Base-by-base conservation (phyloP, 1,140 invertebrate species). In the Nasonia vitripennis region DNA sequence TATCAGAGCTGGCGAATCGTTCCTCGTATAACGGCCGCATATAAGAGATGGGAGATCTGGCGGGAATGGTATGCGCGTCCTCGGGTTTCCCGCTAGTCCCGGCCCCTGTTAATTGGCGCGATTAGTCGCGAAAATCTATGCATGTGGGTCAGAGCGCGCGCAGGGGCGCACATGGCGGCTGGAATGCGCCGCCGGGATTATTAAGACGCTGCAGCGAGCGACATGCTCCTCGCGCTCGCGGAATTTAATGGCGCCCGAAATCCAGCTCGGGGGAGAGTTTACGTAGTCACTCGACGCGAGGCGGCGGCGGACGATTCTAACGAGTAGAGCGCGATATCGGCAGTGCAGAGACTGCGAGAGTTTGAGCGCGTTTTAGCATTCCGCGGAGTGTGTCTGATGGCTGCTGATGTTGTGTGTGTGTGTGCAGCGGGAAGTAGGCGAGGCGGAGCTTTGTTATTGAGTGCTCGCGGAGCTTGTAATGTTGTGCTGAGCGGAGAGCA, bases 81-180 rank as follows among this genome's bases (percentile, higher is more conserved):
- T 71, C 68, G 7, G 2, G 3, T 71, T 71, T 55, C 51, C 51
- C 27, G 10, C 27, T 6, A 4, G 14, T 23, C 10, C 6, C 23
- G 34, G 48, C 17, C 55, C 4, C 4, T 37, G 78, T 11, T 68
- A 68, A 68, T 62, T 68, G 78, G 14, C 31, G 27, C 78, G 78
- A 79, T 79, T 79, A 67, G 78, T 68, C 78, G 78, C 27, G 31
- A 17, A 68, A 79, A 78, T 51, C 73, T 41, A 37, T 78, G 41
- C n/a, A 78, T 55, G 48, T 78, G 75, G 68, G 68, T 71, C 68
- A 71, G 31, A 31, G 27, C 23, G 27, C 7, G 7, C 4, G n/a
- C 23, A 27, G 23, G 0, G 2, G n/a, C 41, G n/a, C 27, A 27
- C 27, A 27, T 71, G 2, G 68, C 11, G 68, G 20, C 27, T 34